Evolutionary conservation across 2,113 vertebrate genomes (phyloP).

Genomic region (Ahaetulla prasina): DNA sequence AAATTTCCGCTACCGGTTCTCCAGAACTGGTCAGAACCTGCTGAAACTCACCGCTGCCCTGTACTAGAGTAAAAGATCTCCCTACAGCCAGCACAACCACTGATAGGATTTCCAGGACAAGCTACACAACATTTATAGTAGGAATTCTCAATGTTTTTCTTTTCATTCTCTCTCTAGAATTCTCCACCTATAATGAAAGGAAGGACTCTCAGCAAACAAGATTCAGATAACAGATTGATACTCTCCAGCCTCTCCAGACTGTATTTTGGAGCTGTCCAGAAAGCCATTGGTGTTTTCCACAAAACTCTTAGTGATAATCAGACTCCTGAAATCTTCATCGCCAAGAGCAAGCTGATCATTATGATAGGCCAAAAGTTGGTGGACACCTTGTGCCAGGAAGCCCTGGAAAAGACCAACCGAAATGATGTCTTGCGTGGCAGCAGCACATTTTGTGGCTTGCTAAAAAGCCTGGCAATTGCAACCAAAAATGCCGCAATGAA

Average conservation of each 20-base stretch:
- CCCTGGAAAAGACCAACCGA: conserved; percentile 60
- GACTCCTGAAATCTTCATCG: conserved; percentile 85
- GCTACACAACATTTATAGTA: not conserved
- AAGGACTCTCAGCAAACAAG: not conserved
- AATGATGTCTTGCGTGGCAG: conserved; percentile 77
- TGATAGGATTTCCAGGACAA: not conserved
- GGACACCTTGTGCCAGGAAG: conserved; percentile 80
- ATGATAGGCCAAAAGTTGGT: conserved; percentile 91
- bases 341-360: conserved; percentile 90
- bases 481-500: conserved; percentile 84
- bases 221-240: conserved; percentile 29
- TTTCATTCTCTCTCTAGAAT: conserved; percentile 35
- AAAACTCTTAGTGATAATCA: conserved; percentile 71
- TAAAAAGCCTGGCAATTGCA: conserved; percentile 86
- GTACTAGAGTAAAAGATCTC: no score
- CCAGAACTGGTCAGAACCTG: no score
- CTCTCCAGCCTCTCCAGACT: conserved; percentile 80
- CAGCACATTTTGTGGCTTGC: conserved; percentile 83
- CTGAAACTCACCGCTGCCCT: no score
- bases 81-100: not conserved
- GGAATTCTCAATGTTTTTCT: accelerated
- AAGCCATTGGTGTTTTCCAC: conserved; percentile 75
- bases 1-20: no score
- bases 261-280: conserved; percentile 87
- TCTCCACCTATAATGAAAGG: conserved; percentile 8